Evolutionary conservation across 2,888 invertebrate species (phyloP).

Genomic region (Hipparchia sbordonii): DNA sequence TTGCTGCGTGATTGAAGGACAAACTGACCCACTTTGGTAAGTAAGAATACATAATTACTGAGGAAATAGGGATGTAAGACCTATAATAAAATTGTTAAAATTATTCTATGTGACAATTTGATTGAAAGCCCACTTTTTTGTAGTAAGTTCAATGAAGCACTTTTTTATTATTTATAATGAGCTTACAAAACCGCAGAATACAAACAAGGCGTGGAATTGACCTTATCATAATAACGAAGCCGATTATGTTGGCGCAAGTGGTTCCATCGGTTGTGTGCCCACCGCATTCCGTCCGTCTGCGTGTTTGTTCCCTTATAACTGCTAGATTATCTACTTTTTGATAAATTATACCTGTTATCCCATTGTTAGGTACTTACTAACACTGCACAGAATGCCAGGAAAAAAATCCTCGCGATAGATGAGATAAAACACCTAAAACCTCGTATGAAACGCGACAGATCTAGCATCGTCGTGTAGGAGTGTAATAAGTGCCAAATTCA

Average conservation of each 20-base stretch:
- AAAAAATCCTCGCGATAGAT: too few relatives aligned
- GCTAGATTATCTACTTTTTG: conserved; percentile 45
- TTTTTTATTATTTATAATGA: neutral
- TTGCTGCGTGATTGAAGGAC: too few relatives aligned
- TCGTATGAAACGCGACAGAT: too few relatives aligned
- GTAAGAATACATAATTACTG: too few relatives aligned
- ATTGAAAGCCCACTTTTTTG: neutral
- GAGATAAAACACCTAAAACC: too few relatives aligned
- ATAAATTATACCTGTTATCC: conserved; percentile 55
- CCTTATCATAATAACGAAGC: conserved; percentile 51
- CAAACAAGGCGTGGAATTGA: conserved; percentile 38
- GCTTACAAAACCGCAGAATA: neutral
- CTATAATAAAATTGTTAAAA: too few relatives aligned
- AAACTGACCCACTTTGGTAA: too few relatives aligned
- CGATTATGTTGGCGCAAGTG: conserved; percentile 75
- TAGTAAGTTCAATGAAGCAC: neutral
- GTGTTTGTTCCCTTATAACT: conserved; percentile 23
- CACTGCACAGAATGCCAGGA: too few relatives aligned
- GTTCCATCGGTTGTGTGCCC: conserved; percentile 43
- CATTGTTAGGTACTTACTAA: conserved; percentile 53
- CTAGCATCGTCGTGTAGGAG: too few relatives aligned
- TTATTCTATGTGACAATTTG: neutral
- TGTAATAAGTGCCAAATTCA: too few relatives aligned
- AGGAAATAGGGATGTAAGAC: too few relatives aligned
- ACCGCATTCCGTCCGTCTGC: conserved; percentile 50